Conservation (phyloP, 2,113 vertebrate genomes). For the Serilophus lunatus region DNA sequence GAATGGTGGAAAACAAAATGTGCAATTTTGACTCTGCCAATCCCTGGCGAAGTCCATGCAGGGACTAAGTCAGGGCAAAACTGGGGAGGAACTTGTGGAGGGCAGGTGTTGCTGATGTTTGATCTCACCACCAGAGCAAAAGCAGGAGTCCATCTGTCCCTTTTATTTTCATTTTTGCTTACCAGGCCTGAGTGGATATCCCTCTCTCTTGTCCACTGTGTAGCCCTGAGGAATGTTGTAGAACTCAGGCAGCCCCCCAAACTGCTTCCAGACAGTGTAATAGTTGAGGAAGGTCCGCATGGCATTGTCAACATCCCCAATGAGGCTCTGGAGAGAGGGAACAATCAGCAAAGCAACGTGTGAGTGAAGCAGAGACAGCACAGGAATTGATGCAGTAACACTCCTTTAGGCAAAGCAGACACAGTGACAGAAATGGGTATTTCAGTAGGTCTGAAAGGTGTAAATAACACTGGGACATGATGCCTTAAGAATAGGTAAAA, state of each 20-base stretch:
- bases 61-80: background rate
- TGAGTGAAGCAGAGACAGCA: background rate
- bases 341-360: background rate
- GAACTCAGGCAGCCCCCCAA: slow-evolving; percentile 95
- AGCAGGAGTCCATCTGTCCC: background rate
- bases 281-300: slow-evolving; percentile 96
- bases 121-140: background rate
- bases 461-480: background rate
- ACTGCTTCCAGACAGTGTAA: slow-evolving; percentile 96
- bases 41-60: background rate
- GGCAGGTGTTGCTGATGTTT: background rate
- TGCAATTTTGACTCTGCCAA: background rate
- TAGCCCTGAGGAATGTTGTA: slow-evolving; percentile 98
- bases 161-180: background rate
- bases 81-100: background rate
- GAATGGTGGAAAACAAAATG: background rate
- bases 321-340: slow-evolving; percentile 79
- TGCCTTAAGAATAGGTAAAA: background rate
- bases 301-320: slow-evolving; percentile 89
- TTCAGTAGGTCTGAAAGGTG: background rate
- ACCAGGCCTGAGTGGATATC: slow-evolving; percentile 95
- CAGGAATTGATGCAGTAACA: background rate
- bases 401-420: background rate
- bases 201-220: slow-evolving; percentile 95
- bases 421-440: background rate